Evolutionary conservation across 2,113 vertebrate species (phyloP).

Genomic region (Myotis brandtii): DNA sequence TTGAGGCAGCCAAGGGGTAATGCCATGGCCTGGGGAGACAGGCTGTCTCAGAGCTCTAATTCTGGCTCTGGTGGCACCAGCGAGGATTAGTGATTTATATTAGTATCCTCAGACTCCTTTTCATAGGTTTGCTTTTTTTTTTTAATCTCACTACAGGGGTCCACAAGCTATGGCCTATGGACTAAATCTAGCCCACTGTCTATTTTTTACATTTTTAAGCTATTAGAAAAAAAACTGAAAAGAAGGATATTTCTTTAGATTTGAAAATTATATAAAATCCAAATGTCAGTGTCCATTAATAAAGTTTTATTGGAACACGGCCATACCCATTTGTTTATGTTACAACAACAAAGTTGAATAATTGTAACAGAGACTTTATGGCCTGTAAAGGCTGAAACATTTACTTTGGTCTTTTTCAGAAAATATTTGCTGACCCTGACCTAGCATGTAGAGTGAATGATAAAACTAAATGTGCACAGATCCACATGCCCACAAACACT

Average conservation of each 20-base stretch:
- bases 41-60: constrained; percentile 67
- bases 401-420: neutral
- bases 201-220: constrained; percentile 22
- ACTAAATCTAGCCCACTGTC: neutral
- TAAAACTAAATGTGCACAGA: neutral
- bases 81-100: constrained; percentile 65
- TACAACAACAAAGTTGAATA: neutral
- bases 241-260: constrained; percentile 16
- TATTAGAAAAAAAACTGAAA: neutral
- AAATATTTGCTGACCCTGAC: neutral
- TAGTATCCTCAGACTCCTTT: constrained; percentile 25
- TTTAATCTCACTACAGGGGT: neutral
- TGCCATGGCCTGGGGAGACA: constrained; percentile 28
- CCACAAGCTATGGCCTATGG: neutral
- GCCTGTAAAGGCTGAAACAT: neutral
- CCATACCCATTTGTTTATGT: neutral
- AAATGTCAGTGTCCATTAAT: neutral
- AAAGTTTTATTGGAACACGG: neutral
- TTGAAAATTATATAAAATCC: neutral
- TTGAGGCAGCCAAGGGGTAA: neutral
- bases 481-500: neutral
- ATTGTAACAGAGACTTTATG: neutral
- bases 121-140: constrained; percentile 57
- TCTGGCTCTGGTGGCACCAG: constrained; percentile 60
- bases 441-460: neutral